These are phyloP conservation scores for Pelodiscus sinensis DNA, from an alignment of 2,113 vertebrate species.

Conservation along the genomic window DNA sequence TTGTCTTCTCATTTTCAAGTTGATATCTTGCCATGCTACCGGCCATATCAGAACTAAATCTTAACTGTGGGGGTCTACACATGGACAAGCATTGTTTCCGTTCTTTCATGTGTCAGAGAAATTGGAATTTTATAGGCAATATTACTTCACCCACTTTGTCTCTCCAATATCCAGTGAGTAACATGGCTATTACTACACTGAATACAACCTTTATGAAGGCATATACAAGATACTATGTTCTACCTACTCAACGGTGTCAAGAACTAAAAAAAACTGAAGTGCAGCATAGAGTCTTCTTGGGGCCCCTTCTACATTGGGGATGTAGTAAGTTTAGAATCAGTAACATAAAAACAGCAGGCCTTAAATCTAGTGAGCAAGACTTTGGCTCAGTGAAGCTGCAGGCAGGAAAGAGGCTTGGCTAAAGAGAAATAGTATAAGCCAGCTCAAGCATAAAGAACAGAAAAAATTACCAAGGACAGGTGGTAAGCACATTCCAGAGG, in stretches of 20 bases:
- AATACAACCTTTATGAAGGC: background rate
- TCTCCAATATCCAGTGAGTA: background rate
- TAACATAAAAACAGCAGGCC: too few relatives aligned
- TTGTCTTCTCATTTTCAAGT: background rate
- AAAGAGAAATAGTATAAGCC: too few relatives aligned
- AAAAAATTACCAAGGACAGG: too few relatives aligned
- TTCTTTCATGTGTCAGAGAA: background rate
- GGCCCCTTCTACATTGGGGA: fast-evolving
- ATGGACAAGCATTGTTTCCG: background rate
- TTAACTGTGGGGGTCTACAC: background rate
- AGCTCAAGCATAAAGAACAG: too few relatives aligned
- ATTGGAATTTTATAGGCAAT: background rate
- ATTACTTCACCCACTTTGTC: background rate
- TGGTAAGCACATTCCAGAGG: too few relatives aligned
- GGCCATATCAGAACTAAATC: background rate
- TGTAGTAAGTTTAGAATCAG: too few relatives aligned
- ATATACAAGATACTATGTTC: background rate
- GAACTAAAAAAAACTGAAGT: background rate
- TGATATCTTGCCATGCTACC: fast-evolving
- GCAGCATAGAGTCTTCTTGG: fast-evolving
- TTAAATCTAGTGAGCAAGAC: too few relatives aligned
- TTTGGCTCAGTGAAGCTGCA: too few relatives aligned
- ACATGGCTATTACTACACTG: background rate
- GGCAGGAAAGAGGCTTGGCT: too few relatives aligned
- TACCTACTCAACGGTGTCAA: background rate